Percentiles rank a stretch among this genome's conserved stretches.
Conservation (phyloP, 2,797 vertebrate species). For the Platyrinchus mystaceus region DNA sequence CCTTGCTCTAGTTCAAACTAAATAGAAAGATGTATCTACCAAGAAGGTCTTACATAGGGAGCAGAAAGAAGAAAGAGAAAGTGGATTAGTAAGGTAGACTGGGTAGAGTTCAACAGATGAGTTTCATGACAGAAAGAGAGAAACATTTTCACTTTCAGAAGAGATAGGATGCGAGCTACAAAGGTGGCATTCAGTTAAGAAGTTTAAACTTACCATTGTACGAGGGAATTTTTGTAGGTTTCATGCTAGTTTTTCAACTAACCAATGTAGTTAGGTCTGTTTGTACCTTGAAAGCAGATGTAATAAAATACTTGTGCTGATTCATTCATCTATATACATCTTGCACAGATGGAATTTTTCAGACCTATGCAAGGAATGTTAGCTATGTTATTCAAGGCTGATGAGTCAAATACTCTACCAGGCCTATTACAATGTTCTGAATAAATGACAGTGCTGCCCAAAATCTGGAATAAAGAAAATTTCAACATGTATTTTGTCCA, state of each 20-base stretch:
- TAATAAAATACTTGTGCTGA: background rate
- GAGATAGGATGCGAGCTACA: background rate
- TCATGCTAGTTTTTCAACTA: background rate
- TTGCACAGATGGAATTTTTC: background rate
- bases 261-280: background rate
- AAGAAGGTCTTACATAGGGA: background rate
- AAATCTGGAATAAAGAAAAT: background rate
- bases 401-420: background rate
- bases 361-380: background rate
- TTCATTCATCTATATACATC: background rate
- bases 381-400: background rate
- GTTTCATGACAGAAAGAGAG: background rate
- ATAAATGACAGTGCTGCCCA: conserved; percentile 16
- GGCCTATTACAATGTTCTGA: background rate
- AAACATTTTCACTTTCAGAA: background rate
- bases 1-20: background rate
- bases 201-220: background rate
- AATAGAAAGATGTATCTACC: background rate
- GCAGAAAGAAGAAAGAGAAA: background rate
- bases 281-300: background rate
- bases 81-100: background rate
- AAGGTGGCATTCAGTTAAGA: background rate
- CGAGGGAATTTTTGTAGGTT: background rate
- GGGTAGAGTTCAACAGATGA: background rate
- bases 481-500: conserved; percentile 44